Conservation (phyloP, 2,797 vertebrate species). For the Poeciliopsis paucimaculata region DNA sequence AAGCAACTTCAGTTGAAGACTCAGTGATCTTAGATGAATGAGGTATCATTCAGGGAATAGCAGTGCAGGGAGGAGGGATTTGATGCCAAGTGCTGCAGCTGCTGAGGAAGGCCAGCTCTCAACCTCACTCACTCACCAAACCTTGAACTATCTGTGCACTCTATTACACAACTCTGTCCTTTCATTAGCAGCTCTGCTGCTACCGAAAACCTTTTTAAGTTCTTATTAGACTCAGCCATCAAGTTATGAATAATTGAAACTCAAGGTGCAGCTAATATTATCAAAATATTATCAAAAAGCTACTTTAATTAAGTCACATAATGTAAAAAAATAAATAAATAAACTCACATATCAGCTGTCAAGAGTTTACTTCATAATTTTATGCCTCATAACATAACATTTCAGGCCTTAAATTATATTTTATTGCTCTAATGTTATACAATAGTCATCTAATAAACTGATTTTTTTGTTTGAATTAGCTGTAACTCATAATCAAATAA, state of each 20-base stretch:
- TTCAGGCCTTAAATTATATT: background rate
- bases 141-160: conserved; percentile 46
- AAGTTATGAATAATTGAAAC: background rate
- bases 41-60: conserved; percentile 64
- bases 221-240: background rate
- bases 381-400: background rate
- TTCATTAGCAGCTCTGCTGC: conserved; percentile 45
- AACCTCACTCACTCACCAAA: conserved; percentile 58
- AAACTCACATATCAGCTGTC: background rate
- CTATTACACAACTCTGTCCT: conserved; percentile 37
- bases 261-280: background rate
- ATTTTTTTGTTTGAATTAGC: background rate
- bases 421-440: background rate
- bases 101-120: conserved; percentile 54
- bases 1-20: conserved; percentile 67
- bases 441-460: background rate
- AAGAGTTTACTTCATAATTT: background rate
- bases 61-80: conserved; percentile 58
- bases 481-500: background rate
- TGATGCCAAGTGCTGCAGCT: conserved; percentile 58
- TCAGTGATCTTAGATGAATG: conserved; percentile 74
- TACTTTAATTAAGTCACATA: conserved; percentile 6
- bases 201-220: conserved; percentile 9
- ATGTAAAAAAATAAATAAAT: conserved; percentile 25
- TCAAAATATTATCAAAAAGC: background rate